Percentiles rank a stretch among this genome's conserved stretches.
Evolutionary conservation across 23 tunicate genomes (phyloP).

Genomic region (Ascidia mentula): DNA sequence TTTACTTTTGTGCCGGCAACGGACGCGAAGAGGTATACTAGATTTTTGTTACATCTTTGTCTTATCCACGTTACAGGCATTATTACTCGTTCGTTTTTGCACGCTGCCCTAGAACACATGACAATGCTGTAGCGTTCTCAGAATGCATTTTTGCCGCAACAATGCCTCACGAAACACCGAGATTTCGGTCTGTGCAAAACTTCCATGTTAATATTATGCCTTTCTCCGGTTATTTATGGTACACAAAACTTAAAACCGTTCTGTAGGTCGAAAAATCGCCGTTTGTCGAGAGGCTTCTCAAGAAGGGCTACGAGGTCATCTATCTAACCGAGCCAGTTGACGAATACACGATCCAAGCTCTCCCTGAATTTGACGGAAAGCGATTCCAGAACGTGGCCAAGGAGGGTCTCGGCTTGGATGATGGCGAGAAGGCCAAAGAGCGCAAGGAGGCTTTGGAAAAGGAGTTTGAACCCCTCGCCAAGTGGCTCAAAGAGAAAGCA

Average conservation of each 20-base stretch:
- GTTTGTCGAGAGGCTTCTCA: constrained; percentile 86
- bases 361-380: constrained; percentile 99
- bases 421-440: constrained; percentile 93
- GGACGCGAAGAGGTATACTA: constrained; percentile 86
- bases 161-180: too few species aligned
- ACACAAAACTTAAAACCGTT: too few species aligned
- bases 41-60: too few species aligned
- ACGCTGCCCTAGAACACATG: too few species aligned
- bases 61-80: too few species aligned
- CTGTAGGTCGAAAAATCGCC: constrained; percentile 91
- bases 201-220: too few species aligned
- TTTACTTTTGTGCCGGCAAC: constrained; percentile 97
- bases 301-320: constrained; percentile 94
- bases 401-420: constrained; percentile 94
- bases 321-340: constrained; percentile 96
- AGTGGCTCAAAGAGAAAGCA: constrained; percentile 90
- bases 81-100: too few species aligned
- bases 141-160: too few species aligned
- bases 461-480: constrained; percentile 81
- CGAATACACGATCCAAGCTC: constrained; percentile 98
- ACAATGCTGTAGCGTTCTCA: too few species aligned
- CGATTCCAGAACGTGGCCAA: constrained; percentile 98
- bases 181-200: too few species aligned
- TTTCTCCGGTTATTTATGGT: too few species aligned
- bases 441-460: constrained; percentile 91